Conservation (phyloP, 2,888 invertebrate genomes). For the Embidobia sp. region DNA sequence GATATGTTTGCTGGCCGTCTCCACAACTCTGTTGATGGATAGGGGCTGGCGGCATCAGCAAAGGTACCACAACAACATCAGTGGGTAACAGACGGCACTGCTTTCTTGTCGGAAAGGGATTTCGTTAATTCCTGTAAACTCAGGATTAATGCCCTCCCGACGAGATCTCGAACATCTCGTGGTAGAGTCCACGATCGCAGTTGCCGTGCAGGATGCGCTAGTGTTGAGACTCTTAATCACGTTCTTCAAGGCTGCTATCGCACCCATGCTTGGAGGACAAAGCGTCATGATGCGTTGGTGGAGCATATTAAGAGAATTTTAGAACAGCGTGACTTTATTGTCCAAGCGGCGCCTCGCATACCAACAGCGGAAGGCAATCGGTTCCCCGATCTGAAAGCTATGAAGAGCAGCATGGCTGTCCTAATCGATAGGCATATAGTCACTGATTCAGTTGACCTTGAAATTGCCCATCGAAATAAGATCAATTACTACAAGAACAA, state of each 20-base stretch:
- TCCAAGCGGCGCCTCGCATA: conserved; percentile 69
- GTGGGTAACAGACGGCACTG: conserved; percentile 42
- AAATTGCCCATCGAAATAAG: neutral
- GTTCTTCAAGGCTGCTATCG: conserved; percentile 46
- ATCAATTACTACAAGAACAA: neutral
- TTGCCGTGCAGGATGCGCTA: conserved; percentile 46
- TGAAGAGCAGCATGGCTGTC: conserved; percentile 60
- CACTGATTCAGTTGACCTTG: conserved; percentile 42
- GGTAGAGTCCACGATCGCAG: neutral
- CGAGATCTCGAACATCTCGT: conserved; percentile 8
- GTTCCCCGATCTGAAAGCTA: conserved; percentile 75
- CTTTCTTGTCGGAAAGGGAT: conserved; percentile 37
- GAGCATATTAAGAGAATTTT: conserved; percentile 31
- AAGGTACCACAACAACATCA: conserved; percentile 36
- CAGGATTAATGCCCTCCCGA: conserved; percentile 46
- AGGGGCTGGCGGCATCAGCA: neutral
- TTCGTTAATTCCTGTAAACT: conserved; percentile 22
- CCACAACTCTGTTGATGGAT: conserved; percentile 19
- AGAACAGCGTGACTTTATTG: conserved; percentile 63
- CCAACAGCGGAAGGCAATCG: conserved; percentile 68
- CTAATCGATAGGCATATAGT: conserved; percentile 77
- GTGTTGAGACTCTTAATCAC: conserved; percentile 46
- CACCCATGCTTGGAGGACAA: conserved; percentile 71
- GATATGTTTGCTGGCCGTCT: neutral
- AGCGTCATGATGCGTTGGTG: conserved; percentile 73